Base-by-base conservation (phyloP, 92 coral and sea anemone species). In the Phymanthus crucifer region DNA sequence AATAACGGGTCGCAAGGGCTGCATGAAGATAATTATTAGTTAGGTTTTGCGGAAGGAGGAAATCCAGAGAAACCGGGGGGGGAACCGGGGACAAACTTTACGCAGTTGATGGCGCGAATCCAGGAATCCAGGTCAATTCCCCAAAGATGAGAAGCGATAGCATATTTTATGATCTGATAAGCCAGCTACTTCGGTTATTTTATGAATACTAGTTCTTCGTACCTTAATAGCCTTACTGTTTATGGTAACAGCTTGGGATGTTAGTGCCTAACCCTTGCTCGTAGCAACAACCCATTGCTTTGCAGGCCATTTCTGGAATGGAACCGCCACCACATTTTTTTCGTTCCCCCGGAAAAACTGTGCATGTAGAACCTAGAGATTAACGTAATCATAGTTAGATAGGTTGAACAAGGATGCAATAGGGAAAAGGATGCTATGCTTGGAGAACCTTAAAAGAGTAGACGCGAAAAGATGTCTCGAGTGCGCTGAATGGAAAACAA, bases 221-320 rank as follows among this genome's bases (percentile, higher is more conserved):
- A 72, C 76, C 54, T 6, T 27, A 35, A 17, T 43, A 43, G 33
- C 19, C 43, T 72, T 40, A 72, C 4, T 38, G 35, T 18, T 72
- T 72, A 4, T 72, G 17, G 78, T 13, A 50, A 57, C 78, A 74
- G 16, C 19, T 46, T 48, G 78, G 67, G 17, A 74, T 17, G 33
- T 31, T n/a, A n/a, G n/a, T 40, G 5, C n/a, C 23, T 35, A 29
- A 26, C 31, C 36, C 65, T 7, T 10, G 13, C 35, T 74, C 65
- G 43, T 74, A 74, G 27, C 78, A 74, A 74, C 78, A 74, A 4
- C 66, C 78, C 27, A 10, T 11, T 24, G 33, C 57, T 31, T 45
- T 57, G 66, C 78, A 74, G 18, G 38, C 40, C 4, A 32, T 9
- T 37, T 74, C 33, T 8, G 65, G 21, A 3, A 48, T 16, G 19